A percentile compares a stretch with the other conserved stretches of the same genome.
Evolutionary conservation across 1,140 invertebrate species (phyloP).

Genomic region (Drosophila ohnishii): DNA sequence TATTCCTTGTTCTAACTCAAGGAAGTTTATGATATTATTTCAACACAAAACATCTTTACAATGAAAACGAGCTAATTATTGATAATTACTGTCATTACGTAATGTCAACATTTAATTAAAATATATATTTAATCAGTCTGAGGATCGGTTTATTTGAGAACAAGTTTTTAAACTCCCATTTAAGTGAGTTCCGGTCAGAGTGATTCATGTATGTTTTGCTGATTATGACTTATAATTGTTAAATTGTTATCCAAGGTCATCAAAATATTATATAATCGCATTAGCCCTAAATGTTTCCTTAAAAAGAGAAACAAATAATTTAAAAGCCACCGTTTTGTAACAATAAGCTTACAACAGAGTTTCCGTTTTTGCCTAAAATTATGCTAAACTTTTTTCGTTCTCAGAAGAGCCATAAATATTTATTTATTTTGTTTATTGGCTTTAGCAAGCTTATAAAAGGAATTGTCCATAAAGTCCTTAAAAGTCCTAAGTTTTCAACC

Average conservation of each 20-base stretch:
- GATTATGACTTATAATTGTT: not conserved
- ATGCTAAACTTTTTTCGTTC: not conserved
- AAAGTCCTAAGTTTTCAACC: not conserved
- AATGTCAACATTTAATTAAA: constrained; percentile 13
- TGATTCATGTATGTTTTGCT: not conserved
- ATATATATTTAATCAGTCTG: not conserved
- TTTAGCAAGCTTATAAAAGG: not conserved
- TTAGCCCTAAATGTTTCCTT: constrained; percentile 6
- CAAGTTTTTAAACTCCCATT: constrained; percentile 3
- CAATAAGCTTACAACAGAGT: not conserved
- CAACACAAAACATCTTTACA: not conserved
- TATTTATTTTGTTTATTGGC: no score
- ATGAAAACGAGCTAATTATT: not conserved
- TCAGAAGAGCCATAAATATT: no score
- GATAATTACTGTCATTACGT: not conserved
- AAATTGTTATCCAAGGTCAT: constrained; percentile 14
- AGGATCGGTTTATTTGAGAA: constrained; percentile 16
- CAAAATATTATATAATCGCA: constrained; percentile 3
- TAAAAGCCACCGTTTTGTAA: not conserved
- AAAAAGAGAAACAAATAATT: not conserved
- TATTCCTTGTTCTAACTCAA: not conserved
- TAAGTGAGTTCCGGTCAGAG: constrained; percentile 11
- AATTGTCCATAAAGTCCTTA: not conserved
- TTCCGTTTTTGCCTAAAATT: not conserved
- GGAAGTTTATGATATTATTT: not conserved